Conservation (phyloP, 1,140 invertebrate species). For the Leptinotarsa texana region DNA sequence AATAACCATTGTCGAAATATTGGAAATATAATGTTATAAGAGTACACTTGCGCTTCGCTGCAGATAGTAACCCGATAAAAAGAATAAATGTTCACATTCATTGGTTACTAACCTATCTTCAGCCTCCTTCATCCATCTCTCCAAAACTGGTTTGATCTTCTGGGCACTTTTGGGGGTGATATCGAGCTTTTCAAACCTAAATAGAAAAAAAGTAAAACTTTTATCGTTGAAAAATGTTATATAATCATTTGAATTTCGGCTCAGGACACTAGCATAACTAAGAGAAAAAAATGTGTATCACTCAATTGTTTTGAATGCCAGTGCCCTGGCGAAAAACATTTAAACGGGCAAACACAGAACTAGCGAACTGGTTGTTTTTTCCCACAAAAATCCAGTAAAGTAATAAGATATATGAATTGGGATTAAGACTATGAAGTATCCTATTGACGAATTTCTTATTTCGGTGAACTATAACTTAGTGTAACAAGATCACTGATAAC, state of each 20-base stretch:
- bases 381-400: background rate
- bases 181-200: slow-evolving; percentile 98
- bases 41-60: too few relatives aligned
- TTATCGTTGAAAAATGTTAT: too few relatives aligned
- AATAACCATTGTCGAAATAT: too few relatives aligned
- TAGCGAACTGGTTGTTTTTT: background rate
- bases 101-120: slow-evolving; percentile 82
- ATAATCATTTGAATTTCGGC: slow-evolving; percentile 42
- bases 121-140: slow-evolving; percentile 97
- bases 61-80: too few relatives aligned
- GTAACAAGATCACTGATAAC: too few relatives aligned
- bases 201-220: slow-evolving; percentile 11
- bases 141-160: slow-evolving; percentile 98
- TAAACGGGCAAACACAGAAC: slow-evolving; percentile 52
- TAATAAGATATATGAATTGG: too few relatives aligned
- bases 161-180: slow-evolving; percentile 98
- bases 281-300: slow-evolving; percentile 43
- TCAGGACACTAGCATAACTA: slow-evolving; percentile 72
- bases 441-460: too few relatives aligned
- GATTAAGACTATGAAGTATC: too few relatives aligned
- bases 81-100: too few relatives aligned
- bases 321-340: slow-evolving; percentile 71
- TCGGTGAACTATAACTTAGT: too few relatives aligned
- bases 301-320: slow-evolving; percentile 61
- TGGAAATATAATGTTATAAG: too few relatives aligned